Percentiles rank a stretch among this genome's conserved stretches.
These are phyloP conservation scores for Pseudorectes ferrugineus DNA, from an alignment of 2,113 vertebrate genomes.

Conservation along the genomic window DNA sequence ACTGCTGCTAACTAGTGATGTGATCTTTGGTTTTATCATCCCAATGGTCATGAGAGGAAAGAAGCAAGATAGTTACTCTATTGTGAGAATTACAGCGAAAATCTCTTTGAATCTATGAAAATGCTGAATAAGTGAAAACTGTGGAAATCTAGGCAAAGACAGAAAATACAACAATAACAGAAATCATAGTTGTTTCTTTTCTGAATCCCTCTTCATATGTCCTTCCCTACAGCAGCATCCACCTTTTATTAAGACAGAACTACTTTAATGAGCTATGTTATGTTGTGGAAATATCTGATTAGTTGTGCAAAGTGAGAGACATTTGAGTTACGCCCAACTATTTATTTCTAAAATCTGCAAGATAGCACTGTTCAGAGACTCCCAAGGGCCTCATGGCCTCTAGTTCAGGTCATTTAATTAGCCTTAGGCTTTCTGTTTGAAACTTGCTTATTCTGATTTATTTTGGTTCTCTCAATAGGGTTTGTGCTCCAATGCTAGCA, in stretches of 20 bases:
- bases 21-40: neutral
- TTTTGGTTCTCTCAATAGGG: neutral
- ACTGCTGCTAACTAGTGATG: neutral
- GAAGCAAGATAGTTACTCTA: neutral
- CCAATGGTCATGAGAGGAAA: neutral
- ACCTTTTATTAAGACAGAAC: neutral
- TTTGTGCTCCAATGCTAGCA: neutral
- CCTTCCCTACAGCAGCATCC: neutral
- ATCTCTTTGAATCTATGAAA: neutral
- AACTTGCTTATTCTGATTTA: neutral
- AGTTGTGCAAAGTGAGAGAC: neutral
- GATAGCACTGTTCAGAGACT: neutral
- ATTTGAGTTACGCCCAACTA: neutral
- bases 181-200: neutral
- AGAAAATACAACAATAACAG: neutral
- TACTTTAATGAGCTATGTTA: neutral
- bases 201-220: neutral
- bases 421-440: neutral
- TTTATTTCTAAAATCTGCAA: neutral
- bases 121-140: neutral
- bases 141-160: neutral
- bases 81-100: neutral
- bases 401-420: neutral
- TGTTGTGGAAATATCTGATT: neutral
- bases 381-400: neutral